Base-by-base conservation (phyloP, 2,113 vertebrate genomes). In the Spheniscus mendiculus region DNA sequence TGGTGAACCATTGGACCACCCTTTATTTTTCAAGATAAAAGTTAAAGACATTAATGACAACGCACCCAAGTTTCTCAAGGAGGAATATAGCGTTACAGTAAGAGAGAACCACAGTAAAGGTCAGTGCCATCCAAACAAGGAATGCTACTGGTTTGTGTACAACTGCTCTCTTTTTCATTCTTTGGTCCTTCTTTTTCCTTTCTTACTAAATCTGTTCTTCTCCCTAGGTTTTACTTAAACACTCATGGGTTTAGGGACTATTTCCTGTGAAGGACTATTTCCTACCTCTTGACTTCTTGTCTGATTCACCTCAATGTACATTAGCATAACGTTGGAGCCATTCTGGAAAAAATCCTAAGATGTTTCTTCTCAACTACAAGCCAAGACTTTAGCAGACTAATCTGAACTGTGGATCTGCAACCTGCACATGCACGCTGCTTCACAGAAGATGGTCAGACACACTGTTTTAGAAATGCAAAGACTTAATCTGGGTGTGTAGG, bases 21-120 rank as follows among this genome's bases (percentile, higher is more conserved):
- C 98, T 27, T 96, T 99, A 9, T 83, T 98, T 53, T 98, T 99
- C 98, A 97, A 97, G 25, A 88, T 99, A 13, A 96, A 96, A 13
- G 65, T 99, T 85, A 78, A 80, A 15, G 99, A 99, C 67, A 87
- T 98, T 73, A 99, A 99, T 82, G 99, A 99, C 91, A 99, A 99
- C 0, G 15, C 96, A 5, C 99, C 99, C 3, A 18, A 2, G 23
- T 99, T 99, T 92, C 11, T 69, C 5, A 23, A 76, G 42, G 23
- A 86, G 11, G n/a, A 67, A 42, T 71, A 96, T 5, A n/a, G 6
- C 10, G 16, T 62, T 29, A 3, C 19, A 1, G 16, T 99, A 59
- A 93, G 70, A 8, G 98, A 99, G 97, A 98, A 83, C 55, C 95
- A 97, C 44, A 8, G 9, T 1, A n/a, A 74, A 72, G 92, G 97